Percentiles rank a stretch among this genome's conserved stretches.
These are phyloP conservation scores for Piprites chloris DNA, from an alignment of 2,113 vertebrate genomes.

Conservation along the genomic window DNA sequence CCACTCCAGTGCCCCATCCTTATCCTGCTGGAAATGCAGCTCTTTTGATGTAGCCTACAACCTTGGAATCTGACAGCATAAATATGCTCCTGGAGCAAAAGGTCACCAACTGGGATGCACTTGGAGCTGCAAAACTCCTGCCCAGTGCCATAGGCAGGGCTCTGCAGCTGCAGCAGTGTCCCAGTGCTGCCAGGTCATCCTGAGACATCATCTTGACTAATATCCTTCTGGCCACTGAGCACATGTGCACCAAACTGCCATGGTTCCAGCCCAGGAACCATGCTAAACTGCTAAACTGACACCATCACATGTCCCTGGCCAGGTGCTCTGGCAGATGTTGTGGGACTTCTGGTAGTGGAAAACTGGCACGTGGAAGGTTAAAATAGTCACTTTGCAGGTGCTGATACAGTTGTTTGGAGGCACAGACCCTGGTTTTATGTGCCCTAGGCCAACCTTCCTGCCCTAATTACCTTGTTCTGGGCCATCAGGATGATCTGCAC, in stretches of 20 bases:
- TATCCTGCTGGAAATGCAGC: background rate
- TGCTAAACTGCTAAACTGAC: background rate
- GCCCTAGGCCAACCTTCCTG: background rate
- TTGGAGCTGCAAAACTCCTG: background rate
- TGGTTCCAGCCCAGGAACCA: fast-evolving
- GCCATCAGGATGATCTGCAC: background rate
- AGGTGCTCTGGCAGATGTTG: background rate
- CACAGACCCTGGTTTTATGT: background rate
- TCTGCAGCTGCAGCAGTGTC: background rate
- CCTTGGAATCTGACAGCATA: background rate
- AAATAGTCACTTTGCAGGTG: background rate
- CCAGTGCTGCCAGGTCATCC: background rate
- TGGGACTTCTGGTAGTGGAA: background rate
- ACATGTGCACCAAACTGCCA: fast-evolving
- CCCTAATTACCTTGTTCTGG: background rate
- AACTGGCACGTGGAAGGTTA: fast-evolving
- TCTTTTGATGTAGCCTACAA: background rate
- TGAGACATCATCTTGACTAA: fast-evolving
- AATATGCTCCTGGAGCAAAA: background rate
- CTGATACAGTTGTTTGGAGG: background rate
- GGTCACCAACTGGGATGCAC: background rate
- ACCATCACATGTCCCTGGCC: no score
- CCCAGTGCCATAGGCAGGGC: background rate
- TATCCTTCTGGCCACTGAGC: background rate
- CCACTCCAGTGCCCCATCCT: background rate